Evolutionary conservation across 1,140 invertebrate species (phyloP).

Genomic region (Oryctes rhinoceros): DNA sequence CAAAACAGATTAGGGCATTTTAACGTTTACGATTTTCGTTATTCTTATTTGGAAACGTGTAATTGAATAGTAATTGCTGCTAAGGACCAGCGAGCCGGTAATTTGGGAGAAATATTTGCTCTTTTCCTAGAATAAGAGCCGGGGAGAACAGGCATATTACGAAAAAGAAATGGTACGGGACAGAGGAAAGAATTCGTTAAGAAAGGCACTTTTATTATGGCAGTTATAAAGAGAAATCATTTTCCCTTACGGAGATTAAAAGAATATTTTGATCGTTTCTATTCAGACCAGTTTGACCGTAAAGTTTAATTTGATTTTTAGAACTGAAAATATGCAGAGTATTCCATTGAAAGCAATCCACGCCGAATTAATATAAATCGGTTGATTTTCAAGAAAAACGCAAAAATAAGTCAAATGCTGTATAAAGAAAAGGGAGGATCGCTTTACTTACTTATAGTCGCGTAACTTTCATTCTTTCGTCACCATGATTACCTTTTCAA

Average conservation of each 20-base stretch:
- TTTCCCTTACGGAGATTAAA: not conserved
- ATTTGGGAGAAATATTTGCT: not conserved
- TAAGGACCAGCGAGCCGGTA: not conserved
- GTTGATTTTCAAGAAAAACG: too few species aligned
- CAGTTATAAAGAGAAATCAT: not conserved
- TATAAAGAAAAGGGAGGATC: too few species aligned
- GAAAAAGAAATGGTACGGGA: not conserved
- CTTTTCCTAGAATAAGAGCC: not conserved
- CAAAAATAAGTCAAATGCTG: too few species aligned
- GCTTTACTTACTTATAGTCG: too few species aligned
- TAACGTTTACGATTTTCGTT: not conserved
- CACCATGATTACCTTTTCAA: too few species aligned
- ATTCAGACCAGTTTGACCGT: not conserved
- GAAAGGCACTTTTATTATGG: not conserved
- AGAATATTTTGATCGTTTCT: constrained; percentile 1
- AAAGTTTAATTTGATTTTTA: not conserved
- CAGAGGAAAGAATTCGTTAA: not conserved
- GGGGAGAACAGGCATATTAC: not conserved
- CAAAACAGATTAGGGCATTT: not conserved
- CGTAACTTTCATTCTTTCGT: too few species aligned
- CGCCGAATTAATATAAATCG: too few species aligned
- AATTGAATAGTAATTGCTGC: constrained; percentile 4
- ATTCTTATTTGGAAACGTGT: not conserved
- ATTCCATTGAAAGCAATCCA: too few species aligned
- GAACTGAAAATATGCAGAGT: too few species aligned